These are phyloP conservation scores for Enteromius mattozi DNA, from an alignment of 2,797 vertebrate genomes.

Conservation along the genomic window DNA sequence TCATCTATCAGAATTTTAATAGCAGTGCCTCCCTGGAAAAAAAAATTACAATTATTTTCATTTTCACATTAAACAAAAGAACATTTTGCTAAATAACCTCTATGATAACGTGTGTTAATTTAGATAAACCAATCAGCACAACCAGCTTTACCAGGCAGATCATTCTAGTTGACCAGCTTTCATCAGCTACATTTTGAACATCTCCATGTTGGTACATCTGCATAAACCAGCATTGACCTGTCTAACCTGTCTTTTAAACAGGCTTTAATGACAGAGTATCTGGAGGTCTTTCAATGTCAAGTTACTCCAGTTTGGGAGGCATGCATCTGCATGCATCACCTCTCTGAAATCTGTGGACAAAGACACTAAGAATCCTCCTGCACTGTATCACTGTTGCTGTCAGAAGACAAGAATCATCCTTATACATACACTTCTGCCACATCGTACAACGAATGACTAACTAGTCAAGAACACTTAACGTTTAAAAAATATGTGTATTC, in stretches of 20 bases:
- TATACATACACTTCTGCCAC: conserved; percentile 43
- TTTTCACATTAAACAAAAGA: neutral
- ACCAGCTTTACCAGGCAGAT: neutral
- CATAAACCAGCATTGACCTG: neutral
- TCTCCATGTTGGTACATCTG: neutral
- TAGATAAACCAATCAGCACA: neutral
- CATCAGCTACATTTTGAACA: neutral
- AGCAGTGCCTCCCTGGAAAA: too few relatives aligned
- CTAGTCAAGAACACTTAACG: conserved; percentile 39
- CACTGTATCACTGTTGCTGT: conserved; percentile 48
- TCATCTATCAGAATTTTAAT: too few relatives aligned
- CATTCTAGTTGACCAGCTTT: neutral
- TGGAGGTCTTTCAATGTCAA: conserved; percentile 6
- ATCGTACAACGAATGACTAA: conserved; percentile 59
- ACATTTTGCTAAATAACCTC: neutral
- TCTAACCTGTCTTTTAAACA: neutral
- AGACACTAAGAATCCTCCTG: conserved; percentile 40
- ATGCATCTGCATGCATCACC: neutral
- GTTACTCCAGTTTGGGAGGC: conserved; percentile 13
- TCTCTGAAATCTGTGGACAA: conserved; percentile 24
- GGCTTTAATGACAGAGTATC: neutral
- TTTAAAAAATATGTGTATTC: conserved; percentile 48
- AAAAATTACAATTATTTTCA: neutral
- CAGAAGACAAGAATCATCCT: conserved; percentile 10
- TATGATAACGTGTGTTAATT: neutral